These are phyloP conservation scores for Lucinisca nassula DNA, from an alignment of 2,888 invertebrate genomes.

Conservation along the genomic window DNA sequence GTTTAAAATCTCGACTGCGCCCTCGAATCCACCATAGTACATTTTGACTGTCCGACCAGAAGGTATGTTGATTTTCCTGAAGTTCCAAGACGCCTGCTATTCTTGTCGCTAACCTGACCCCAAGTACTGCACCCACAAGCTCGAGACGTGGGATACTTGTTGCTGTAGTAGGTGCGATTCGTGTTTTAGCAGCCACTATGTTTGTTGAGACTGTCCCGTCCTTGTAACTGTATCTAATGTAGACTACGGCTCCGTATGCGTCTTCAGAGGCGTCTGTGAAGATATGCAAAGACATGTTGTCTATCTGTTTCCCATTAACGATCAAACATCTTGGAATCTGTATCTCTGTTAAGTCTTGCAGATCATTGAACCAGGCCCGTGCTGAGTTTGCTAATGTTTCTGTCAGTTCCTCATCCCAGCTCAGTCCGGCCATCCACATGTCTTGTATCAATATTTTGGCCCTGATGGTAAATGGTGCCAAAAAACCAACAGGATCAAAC, in stretches of 20 bases:
- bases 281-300: no score
- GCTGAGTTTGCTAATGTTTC: no score
- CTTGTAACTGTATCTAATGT: no score
- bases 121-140: no score
- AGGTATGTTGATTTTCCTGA: neutral
- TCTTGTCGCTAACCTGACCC: neutral
- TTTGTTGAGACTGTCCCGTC: no score
- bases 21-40: slow-evolving; percentile 53
- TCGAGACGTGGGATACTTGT: slow-evolving; percentile 44
- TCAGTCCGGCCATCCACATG: no score
- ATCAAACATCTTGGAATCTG: no score
- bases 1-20: no score
- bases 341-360: neutral
- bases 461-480: neutral
- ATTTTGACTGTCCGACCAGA: slow-evolving; percentile 49
- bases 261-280: no score
- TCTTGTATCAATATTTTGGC: neutral
- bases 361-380: neutral
- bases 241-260: no score
- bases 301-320: no score
- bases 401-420: no score
- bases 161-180: slow-evolving; percentile 11
- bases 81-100: slow-evolving; percentile 27
- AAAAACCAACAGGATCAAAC: neutral
- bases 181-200: neutral